Evolutionary conservation across 2,797 vertebrate genomes (phyloP).

Genomic region (Botia kubotai): DNA sequence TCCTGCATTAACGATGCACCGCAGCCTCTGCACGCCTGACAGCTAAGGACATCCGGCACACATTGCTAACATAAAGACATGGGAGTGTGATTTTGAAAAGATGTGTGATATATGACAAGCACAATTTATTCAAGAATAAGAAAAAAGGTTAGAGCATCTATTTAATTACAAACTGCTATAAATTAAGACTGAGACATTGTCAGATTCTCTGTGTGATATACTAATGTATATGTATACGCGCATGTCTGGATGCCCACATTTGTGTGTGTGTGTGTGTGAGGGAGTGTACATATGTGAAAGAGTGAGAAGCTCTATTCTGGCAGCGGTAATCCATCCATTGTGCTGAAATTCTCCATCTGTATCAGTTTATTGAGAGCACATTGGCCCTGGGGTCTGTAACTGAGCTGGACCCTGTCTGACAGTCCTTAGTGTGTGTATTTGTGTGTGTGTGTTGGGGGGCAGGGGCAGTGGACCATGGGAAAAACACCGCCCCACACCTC

Average conservation of each 20-base stretch:
- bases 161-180: slow-evolving; percentile 22
- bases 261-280: slow-evolving; percentile 65
- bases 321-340: slow-evolving; percentile 81
- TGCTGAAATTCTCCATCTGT: slow-evolving; percentile 83
- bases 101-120: slow-evolving; percentile 19
- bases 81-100: slow-evolving; percentile 1
- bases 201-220: slow-evolving; percentile 27
- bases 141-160: not conserved
- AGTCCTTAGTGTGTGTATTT: slow-evolving; percentile 62
- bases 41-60: slow-evolving; percentile 72
- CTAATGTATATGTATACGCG: slow-evolving; percentile 43
- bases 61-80: slow-evolving; percentile 45
- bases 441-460: slow-evolving; percentile 63
- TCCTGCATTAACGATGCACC: slow-evolving; percentile 74
- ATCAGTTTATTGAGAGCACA: slow-evolving; percentile 83
- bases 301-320: slow-evolving; percentile 72
- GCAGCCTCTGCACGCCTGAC: slow-evolving; percentile 74
- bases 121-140: slow-evolving; percentile 28
- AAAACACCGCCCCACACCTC: slow-evolving; percentile 79
- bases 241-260: slow-evolving; percentile 58
- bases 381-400: slow-evolving; percentile 84
- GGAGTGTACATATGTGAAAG: slow-evolving; percentile 53
- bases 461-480: slow-evolving; percentile 79
- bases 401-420: slow-evolving; percentile 81
- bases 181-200: not conserved